A percentile compares a stretch with the other conserved stretches of the same genome.
These are phyloP conservation scores for Prunella himalayana DNA, from an alignment of 2,113 vertebrate genomes.

Conservation along the genomic window DNA sequence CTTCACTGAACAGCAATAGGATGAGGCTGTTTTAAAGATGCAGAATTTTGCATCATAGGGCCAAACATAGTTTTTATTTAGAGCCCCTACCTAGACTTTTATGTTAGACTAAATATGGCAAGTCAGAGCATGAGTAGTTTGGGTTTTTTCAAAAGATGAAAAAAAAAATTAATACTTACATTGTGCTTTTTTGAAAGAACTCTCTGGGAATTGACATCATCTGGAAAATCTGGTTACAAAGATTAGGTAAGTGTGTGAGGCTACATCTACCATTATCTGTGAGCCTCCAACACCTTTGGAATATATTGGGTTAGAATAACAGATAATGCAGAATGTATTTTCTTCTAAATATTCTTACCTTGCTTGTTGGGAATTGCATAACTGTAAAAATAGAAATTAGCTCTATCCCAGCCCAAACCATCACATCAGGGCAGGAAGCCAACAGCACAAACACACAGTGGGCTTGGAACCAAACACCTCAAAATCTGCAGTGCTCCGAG, in stretches of 20 bases:
- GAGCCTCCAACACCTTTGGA: neutral
- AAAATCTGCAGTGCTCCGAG: rapidly evolving
- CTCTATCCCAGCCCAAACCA: neutral
- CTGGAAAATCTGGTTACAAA: neutral
- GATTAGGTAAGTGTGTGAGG: neutral
- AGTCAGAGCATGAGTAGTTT: neutral
- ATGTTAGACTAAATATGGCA: neutral
- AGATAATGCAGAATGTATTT: neutral
- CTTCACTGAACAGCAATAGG: neutral
- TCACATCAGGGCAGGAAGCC: neutral
- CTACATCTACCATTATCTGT: neutral
- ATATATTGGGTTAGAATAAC: neutral
- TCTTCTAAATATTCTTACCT: neutral
- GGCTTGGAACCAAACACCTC: neutral
- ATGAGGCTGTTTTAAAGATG: neutral
- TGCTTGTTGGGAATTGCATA: neutral
- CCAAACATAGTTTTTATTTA: neutral
- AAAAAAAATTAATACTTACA: neutral
- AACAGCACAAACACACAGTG: neutral
- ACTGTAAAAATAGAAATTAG: neutral
- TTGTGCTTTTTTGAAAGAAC: neutral
- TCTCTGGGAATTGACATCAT: neutral
- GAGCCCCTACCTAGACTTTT: neutral
- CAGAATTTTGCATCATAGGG: neutral
- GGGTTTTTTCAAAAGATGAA: neutral